phyloP scores from a whole-genome alignment of 1,140 invertebrate genomes.

The Temnothorax longispinosus region DNA sequence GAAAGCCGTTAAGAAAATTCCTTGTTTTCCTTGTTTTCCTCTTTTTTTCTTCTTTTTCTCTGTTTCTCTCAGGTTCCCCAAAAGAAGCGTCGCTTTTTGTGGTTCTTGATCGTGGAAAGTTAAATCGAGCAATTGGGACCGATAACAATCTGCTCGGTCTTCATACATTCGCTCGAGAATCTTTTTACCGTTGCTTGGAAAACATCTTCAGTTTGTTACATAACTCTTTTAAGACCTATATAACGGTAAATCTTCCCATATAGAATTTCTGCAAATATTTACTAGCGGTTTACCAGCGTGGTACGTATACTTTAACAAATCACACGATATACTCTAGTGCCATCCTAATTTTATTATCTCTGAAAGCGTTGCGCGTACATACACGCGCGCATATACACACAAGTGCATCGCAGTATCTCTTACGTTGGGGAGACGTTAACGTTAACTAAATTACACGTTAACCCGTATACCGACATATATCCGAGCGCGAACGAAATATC shows the following conservation, averaged over 20 bases:
- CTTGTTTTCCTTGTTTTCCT: background rate
- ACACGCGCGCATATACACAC: background rate
- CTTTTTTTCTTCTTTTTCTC: background rate
- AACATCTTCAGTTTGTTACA: background rate
- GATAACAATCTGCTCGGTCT: background rate
- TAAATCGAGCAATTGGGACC: slow-evolving; percentile 4
- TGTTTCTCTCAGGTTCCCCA: background rate
- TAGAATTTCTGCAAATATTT: slow-evolving; percentile 14
- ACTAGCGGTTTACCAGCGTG: background rate
- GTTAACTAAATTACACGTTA: slow-evolving; percentile 63
- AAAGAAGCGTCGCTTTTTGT: background rate
- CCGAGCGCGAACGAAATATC: slow-evolving; percentile 39
- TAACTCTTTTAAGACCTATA: background rate
- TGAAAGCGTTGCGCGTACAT: slow-evolving; percentile 56
- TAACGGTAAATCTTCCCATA: slow-evolving; percentile 19
- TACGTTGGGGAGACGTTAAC: slow-evolving; percentile 61
- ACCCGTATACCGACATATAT: background rate
- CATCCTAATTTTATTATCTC: slow-evolving; percentile 61
- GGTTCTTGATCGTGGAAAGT: background rate
- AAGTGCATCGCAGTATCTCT: slow-evolving; percentile 60
- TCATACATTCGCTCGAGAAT: background rate
- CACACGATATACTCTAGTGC: slow-evolving; percentile 11
- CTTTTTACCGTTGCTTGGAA: background rate
- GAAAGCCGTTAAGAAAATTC: slow-evolving; percentile 49
- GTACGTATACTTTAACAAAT: slow-evolving; percentile 10